phyloP scores from a whole-genome alignment of 2,797 vertebrate species.

The Cyclopterus lumpus region DNA sequence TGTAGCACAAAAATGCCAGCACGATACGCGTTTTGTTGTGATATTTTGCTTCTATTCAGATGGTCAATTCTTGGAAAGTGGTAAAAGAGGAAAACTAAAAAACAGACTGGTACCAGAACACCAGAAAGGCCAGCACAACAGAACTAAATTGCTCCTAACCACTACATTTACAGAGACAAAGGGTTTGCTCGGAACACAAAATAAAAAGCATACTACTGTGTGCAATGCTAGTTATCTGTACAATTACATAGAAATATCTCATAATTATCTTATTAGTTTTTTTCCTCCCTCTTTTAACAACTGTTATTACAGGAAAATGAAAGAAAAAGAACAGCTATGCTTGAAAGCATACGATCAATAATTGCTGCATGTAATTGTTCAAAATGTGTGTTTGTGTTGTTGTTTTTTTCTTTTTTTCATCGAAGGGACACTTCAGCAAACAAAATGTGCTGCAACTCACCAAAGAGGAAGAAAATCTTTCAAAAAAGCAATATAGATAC shows the following conservation, averaged over 20 bases:
- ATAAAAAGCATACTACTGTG: slow-evolving; percentile 94
- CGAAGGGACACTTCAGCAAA: slow-evolving; percentile 84
- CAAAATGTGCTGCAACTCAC: slow-evolving; percentile 83
- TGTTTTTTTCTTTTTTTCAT: slow-evolving; percentile 58
- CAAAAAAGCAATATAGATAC: slow-evolving; percentile 86
- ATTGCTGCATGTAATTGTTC: slow-evolving; percentile 85
- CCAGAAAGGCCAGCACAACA: slow-evolving; percentile 92
- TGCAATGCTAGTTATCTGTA: slow-evolving; percentile 99
- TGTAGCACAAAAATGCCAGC: slow-evolving; percentile 77
- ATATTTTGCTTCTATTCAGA: slow-evolving; percentile 73
- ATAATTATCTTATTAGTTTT: slow-evolving; percentile 94
- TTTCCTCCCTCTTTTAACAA: slow-evolving; percentile 84
- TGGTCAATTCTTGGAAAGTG: slow-evolving; percentile 76
- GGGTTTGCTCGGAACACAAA: slow-evolving; percentile 90
- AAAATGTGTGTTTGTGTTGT: slow-evolving; percentile 65
- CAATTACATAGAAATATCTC: slow-evolving; percentile 98
- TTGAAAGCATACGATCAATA: slow-evolving; percentile 89
- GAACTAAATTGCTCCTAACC: slow-evolving; percentile 87
- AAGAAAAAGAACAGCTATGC: slow-evolving; percentile 88
- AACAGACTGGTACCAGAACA: slow-evolving; percentile 87
- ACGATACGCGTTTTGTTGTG: slow-evolving; percentile 75
- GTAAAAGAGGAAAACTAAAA: slow-evolving; percentile 70
- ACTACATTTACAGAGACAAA: slow-evolving; percentile 96
- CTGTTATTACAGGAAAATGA: slow-evolving; percentile 92
- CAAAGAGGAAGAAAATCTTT: slow-evolving; percentile 84